Conservation (phyloP, 2,888 invertebrate species). For the Aphodius granarius region DNA sequence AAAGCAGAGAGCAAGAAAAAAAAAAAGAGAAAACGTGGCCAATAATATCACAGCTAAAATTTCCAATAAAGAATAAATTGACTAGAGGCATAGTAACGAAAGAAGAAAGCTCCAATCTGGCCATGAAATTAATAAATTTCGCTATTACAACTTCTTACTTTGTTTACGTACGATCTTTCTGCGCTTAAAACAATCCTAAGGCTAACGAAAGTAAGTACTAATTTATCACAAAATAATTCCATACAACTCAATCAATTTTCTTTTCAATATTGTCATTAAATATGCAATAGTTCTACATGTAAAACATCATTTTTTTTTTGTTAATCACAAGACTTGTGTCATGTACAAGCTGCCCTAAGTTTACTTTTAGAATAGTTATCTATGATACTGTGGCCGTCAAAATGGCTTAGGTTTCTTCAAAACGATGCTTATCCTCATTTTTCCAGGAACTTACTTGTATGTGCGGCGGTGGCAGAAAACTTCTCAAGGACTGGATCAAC, state of each 20-base stretch:
- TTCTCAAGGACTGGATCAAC: conserved; percentile 80
- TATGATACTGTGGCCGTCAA: conserved; percentile 3
- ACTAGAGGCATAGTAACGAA: not conserved
- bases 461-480: conserved; percentile 83
- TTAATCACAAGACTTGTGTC: conserved; percentile 12
- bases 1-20: not conserved
- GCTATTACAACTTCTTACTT: not conserved
- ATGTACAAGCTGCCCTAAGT: conserved; percentile 16
- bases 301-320: conserved; percentile 3
- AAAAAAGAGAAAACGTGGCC: not conserved
- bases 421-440: conserved; percentile 75
- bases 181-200: conserved; percentile 12
- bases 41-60: conserved; percentile 11
- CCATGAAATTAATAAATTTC: not conserved
- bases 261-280: conserved; percentile 9
- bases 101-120: conserved; percentile 3
- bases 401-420: conserved; percentile 48
- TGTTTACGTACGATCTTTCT: not conserved
- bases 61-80: conserved; percentile 4
- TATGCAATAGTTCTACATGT: conserved; percentile 16
- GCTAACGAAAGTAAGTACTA: conserved; percentile 34
- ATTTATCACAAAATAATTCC: conserved; percentile 33
- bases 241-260: conserved; percentile 11
- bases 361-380: conserved; percentile 9
- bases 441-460: conserved; percentile 90